Percentiles rank a stretch among this genome's conserved stretches.
Evolutionary conservation across 1,140 invertebrate genomes (phyloP).

Genomic region (Sinella curviseta): DNA sequence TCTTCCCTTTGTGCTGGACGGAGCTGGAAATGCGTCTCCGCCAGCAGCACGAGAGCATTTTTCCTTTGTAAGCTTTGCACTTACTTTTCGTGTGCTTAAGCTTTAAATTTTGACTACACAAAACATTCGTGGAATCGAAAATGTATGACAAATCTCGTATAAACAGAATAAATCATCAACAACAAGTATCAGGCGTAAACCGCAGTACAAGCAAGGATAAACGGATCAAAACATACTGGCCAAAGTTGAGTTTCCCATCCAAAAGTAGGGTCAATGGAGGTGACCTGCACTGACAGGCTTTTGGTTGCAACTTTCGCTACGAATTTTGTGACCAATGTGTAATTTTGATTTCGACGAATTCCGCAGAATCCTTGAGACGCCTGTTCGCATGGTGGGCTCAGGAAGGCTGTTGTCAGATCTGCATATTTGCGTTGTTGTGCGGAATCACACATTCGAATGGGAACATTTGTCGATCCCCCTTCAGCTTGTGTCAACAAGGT

Average conservation of each 20-base stretch:
- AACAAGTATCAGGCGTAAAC: no score
- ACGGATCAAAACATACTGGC: background rate
- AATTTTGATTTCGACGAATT: constrained; percentile 21
- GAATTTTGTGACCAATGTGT: constrained; percentile 4
- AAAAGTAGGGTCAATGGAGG: background rate
- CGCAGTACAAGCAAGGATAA: background rate
- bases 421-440: background rate
- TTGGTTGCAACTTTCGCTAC: background rate
- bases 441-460: background rate
- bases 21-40: no score
- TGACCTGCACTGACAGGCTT: background rate
- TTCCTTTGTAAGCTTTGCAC: no score
- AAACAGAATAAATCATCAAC: no score
- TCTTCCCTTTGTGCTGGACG: no score
- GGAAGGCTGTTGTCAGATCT: background rate
- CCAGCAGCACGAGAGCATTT: no score
- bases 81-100: background rate
- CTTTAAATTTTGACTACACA: no score
- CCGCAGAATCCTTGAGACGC: background rate
- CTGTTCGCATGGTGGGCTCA: constrained; percentile 5
- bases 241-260: constrained; percentile 4
- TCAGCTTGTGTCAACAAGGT: background rate
- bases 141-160: no score
- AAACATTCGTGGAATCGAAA: no score
- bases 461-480: background rate